These are phyloP conservation scores for Chlorops oryzae DNA, from an alignment of 1,140 invertebrate genomes.

Conservation along the genomic window DNA sequence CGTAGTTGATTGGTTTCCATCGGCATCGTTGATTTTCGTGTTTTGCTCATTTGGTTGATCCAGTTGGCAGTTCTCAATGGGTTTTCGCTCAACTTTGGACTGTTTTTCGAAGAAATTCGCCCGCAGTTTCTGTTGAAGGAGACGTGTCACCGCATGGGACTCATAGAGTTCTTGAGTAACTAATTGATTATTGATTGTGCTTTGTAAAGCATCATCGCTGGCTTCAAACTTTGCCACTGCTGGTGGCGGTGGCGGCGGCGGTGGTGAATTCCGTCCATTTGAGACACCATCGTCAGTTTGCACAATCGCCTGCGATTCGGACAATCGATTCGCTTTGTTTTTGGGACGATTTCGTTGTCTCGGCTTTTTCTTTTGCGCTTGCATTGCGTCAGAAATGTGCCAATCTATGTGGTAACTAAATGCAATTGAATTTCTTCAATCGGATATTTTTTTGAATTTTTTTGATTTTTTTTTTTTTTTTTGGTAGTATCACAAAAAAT, in stretches of 20 bases:
- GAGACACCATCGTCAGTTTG: background rate
- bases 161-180: too few relatives aligned
- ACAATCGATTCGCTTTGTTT: conserved; percentile 37
- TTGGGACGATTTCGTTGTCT: conserved; percentile 33
- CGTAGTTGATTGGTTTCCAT: too few relatives aligned
- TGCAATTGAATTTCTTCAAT: conserved; percentile 3
- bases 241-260: background rate
- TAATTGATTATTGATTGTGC: too few relatives aligned
- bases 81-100: too few relatives aligned
- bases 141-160: background rate
- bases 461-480: too few relatives aligned
- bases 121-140: background rate
- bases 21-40: too few relatives aligned
- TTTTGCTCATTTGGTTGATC: too few relatives aligned
- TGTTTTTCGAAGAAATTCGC: background rate
- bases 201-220: too few relatives aligned
- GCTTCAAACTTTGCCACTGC: conserved; percentile 8
- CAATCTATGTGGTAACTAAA: background rate
- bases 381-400: too few relatives aligned
- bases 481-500: too few relatives aligned
- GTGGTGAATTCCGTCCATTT: background rate
- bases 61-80: too few relatives aligned
- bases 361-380: conserved; percentile 31
- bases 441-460: background rate
- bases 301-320: background rate